Evolutionary conservation across 1,140 invertebrate species (phyloP), one percentile per base, ranked within the genome.

Genomic region (Littorina saxatilis): DNA sequence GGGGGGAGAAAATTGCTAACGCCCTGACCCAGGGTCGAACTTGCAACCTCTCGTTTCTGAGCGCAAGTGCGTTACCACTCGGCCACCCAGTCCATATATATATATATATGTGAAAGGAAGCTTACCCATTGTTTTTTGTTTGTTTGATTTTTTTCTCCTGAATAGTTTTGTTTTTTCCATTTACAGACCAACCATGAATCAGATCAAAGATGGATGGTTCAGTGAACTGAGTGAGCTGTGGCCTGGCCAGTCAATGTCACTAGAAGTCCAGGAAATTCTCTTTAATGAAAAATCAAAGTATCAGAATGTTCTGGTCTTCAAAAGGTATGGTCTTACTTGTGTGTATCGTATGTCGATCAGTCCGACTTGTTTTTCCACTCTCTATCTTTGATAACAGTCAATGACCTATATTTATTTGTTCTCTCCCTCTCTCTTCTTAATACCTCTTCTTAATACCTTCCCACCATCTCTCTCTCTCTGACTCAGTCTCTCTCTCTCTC

Each of bases 221-320:
- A 92, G 91, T 70, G 92, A 93, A 85, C 76, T 92, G 93, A 94
- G 96, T 23, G 94, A 88, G 50, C 77, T 95, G 83, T 99, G 98
- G 98, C 97, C 97, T 0, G 98, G 98, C 0, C 95, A 98, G 87
- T 95, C 95, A 15, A 95, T 99, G 89, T 98, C 98, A 0, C 92
- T 99, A 58, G 94, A 99, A 94, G 95, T 99, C 0, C 95, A 97
- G 79, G 93, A 97, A 88, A 92, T 99, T 3, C 92, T 99, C 1
- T 95, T 97, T 90, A 90, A 95, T 3, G 96, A 96, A 91, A 95
- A 95, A 88, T 98, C 98, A 0, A 93, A 95, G 77, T 99, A 95
- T 92, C 98, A 99, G 93, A 95, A 99, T 89, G 95, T 99, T 70
- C 89, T 97, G 70, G 95, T 99, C 11, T 94, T 99, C 75, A 94